Conservation (phyloP, 2,113 vertebrate species). For the Oreocharis arfaki region DNA sequence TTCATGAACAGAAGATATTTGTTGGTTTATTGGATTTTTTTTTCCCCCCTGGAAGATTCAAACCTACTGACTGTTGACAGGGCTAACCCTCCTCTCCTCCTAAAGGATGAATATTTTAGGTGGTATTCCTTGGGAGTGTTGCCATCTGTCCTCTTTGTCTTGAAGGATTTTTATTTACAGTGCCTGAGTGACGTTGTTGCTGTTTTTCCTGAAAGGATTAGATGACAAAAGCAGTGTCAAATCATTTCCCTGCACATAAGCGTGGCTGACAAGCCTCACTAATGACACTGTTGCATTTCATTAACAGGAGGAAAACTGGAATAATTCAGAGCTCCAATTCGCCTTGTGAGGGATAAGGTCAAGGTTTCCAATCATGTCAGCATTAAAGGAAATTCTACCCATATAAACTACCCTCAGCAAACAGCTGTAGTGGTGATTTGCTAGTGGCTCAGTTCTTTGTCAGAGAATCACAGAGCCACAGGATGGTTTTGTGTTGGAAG, state of each 20-base stretch:
- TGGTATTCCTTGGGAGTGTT: background rate
- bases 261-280: conserved; percentile 45
- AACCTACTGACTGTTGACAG: background rate
- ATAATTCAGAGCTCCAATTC: conserved; percentile 23
- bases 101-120: background rate
- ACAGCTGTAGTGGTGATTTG: background rate
- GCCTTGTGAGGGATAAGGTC: background rate
- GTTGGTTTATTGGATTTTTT: background rate
- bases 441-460: background rate
- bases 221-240: conserved; percentile 22
- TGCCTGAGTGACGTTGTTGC: background rate
- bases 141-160: conserved; percentile 30
- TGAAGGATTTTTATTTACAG: conserved; percentile 31
- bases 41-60: background rate
- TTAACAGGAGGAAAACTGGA: background rate
- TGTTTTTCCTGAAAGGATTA: conserved; percentile 19
- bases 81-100: background rate
- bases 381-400: background rate
- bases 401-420: background rate
- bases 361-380: background rate
- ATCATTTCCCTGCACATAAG: background rate
- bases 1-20: background rate
- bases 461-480: background rate
- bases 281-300: conserved; percentile 24
- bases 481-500: background rate